Conservation (phyloP, 2,113 vertebrate species). For the Phocoena sinus region DNA sequence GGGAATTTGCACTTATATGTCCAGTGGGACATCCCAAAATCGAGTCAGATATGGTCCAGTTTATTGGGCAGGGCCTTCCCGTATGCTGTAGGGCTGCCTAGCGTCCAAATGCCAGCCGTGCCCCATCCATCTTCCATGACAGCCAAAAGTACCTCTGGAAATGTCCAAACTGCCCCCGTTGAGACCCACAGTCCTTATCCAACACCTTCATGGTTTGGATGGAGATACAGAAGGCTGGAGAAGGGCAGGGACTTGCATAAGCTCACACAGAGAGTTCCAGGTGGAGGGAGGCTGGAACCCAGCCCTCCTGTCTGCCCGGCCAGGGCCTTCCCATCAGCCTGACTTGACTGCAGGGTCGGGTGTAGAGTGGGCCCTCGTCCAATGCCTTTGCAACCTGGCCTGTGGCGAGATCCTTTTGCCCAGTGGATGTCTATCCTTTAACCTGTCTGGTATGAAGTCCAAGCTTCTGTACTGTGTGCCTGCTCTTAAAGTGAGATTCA, state of each 20-base stretch:
- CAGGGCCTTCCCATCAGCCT: neutral
- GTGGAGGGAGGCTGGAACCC: neutral
- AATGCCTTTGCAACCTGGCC: neutral
- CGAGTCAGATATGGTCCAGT: accelerated
- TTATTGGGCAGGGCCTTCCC: accelerated
- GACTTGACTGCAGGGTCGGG: neutral
- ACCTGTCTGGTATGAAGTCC: neutral
- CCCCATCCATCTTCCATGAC: neutral
- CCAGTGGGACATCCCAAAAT: neutral
- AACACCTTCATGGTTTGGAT: neutral
- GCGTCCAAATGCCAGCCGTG: accelerated
- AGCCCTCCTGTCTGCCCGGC: neutral
- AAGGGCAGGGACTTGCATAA: neutral
- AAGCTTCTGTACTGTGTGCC: neutral
- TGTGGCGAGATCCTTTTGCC: neutral
- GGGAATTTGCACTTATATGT: neutral
- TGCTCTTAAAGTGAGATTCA: neutral
- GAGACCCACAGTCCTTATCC: neutral
- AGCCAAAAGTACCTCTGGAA: neutral
- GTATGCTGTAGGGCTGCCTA: neutral
- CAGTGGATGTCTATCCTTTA: neutral
- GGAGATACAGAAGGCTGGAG: neutral
- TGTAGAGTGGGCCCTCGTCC: accelerated
- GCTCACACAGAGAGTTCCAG: neutral
- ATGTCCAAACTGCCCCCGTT: neutral